Evolutionary conservation across 2,888 invertebrate genomes (phyloP).

Genomic region (Orthonychiurus folsomi): DNA sequence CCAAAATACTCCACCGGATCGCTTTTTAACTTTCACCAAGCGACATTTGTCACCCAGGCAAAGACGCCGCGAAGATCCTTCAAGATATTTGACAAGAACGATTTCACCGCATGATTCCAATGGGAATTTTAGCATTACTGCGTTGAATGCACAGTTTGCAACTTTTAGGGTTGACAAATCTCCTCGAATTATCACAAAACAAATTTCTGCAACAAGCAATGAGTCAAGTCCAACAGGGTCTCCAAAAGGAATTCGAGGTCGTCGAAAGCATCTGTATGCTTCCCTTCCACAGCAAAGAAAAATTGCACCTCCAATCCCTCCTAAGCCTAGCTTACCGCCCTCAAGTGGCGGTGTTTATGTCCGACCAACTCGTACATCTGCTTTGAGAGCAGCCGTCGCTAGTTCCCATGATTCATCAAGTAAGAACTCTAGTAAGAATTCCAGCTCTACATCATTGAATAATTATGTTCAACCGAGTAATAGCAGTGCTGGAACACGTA

Average conservation of each 20-base stretch:
- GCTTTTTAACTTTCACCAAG: slow-evolving; percentile 16
- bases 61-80: slow-evolving; percentile 57
- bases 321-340: slow-evolving; percentile 21
- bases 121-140: slow-evolving; percentile 23
- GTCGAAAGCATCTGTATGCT: slow-evolving; percentile 28
- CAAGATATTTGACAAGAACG: slow-evolving; percentile 65
- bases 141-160: slow-evolving; percentile 14
- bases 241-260: slow-evolving; percentile 31
- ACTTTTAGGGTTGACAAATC: slow-evolving; percentile 28
- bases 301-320: slow-evolving; percentile 29
- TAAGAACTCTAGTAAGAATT: slow-evolving; percentile 27
- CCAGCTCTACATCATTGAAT: slow-evolving; percentile 32
- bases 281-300: slow-evolving; percentile 29
- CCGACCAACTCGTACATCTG: slow-evolving; percentile 34
- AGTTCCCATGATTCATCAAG: slow-evolving; percentile 35
- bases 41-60: slow-evolving; percentile 49
- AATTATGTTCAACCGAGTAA: slow-evolving; percentile 10
- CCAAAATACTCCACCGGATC: neutral
- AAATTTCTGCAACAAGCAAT: slow-evolving; percentile 14
- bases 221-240: slow-evolving; percentile 27
- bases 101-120: slow-evolving; percentile 33
- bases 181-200: slow-evolving; percentile 24
- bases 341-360: slow-evolving; percentile 23
- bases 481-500: slow-evolving; percentile 11
- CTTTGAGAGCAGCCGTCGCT: slow-evolving; percentile 28